Conservation (phyloP, 1,140 invertebrate genomes). For the Lepidurus apus region DNA sequence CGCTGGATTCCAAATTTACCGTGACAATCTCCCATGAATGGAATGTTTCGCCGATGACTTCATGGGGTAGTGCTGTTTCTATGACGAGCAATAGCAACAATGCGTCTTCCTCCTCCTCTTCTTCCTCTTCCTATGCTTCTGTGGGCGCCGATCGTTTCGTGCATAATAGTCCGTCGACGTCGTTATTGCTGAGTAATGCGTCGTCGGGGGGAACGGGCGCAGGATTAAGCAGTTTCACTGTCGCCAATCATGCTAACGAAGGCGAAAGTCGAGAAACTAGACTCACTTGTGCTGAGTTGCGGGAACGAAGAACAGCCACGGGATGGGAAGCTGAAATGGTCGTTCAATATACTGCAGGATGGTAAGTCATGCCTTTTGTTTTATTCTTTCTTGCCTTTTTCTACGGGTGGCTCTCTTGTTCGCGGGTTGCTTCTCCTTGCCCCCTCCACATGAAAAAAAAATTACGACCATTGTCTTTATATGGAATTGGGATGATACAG, state of each 20-base stretch:
- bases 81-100: slow-evolving; percentile 5
- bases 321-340: slow-evolving; percentile 18
- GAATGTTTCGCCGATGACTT: neutral
- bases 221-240: slow-evolving; percentile 3
- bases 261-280: slow-evolving; percentile 6
- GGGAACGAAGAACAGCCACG: slow-evolving; percentile 2
- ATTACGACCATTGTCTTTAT: neutral
- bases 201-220: neutral
- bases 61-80: neutral
- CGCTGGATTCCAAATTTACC: slow-evolving; percentile 4
- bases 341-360: slow-evolving; percentile 1
- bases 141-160: neutral
- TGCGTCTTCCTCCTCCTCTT: slow-evolving; percentile 1
- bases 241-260: slow-evolving; percentile 9
- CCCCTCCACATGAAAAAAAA: neutral
- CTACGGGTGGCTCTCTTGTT: neutral
- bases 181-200: slow-evolving; percentile 15
- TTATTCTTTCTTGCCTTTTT: neutral
- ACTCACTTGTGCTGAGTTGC: neutral
- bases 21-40: slow-evolving; percentile 6
- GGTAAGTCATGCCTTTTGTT: neutral
- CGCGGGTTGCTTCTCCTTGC: neutral
- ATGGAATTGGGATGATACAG: neutral
- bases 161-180: neutral
- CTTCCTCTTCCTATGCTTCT: neutral